phyloP scores from a whole-genome alignment of 2,113 vertebrate species.

The Gasterosteus aculeatus region DNA sequence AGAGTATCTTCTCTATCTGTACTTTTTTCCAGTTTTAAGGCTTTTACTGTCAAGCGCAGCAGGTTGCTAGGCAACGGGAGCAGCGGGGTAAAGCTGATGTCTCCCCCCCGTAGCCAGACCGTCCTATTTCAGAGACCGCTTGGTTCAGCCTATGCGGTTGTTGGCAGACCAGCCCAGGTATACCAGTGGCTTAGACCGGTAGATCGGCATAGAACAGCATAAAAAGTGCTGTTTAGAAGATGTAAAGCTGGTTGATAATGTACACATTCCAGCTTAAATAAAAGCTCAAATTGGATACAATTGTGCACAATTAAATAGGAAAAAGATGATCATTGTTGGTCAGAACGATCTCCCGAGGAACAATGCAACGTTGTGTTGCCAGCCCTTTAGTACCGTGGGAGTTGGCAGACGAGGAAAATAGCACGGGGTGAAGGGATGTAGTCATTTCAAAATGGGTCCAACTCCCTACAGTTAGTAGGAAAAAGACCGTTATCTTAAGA shows the following conservation, averaged over 20 bases:
- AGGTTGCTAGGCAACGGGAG: no score
- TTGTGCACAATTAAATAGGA: neutral
- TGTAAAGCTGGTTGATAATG: neutral
- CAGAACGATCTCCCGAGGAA: neutral
- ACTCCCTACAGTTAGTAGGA: neutral
- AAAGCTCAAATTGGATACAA: neutral
- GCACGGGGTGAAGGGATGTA: constrained; percentile 11
- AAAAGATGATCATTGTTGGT: neutral
- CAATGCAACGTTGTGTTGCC: constrained; percentile 13
- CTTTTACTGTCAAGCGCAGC: no score
- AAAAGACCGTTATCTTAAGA: neutral
- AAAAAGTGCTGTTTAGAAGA: neutral
- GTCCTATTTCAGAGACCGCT: no score
- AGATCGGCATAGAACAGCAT: no score
- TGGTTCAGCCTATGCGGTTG: no score
- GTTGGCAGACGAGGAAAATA: constrained; percentile 2
- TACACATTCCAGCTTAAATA: neutral
- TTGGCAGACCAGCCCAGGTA: no score
- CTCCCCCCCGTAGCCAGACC: no score
- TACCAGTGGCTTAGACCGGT: no score
- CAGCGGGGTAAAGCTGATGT: no score
- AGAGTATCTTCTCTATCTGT: no score
- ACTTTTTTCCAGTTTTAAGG: no score
- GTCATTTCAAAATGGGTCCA: neutral
- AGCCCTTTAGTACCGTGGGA: constrained; percentile 21